These are phyloP conservation scores for Byasa hedistus DNA, from an alignment of 2,888 invertebrate genomes.

Conservation along the genomic window DNA sequence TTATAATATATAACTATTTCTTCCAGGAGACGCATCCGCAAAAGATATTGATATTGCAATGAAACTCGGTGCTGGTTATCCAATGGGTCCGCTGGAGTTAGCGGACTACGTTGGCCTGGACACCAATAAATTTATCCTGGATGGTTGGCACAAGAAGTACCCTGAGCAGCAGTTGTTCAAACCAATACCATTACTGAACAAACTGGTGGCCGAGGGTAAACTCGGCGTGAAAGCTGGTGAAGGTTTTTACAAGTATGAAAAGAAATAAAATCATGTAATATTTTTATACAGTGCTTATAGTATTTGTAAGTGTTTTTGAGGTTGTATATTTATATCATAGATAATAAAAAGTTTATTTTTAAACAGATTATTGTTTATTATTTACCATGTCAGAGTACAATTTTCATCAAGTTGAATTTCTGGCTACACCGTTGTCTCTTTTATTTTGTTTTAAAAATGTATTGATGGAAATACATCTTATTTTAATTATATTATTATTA, in stretches of 20 bases:
- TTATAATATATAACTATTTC: neutral
- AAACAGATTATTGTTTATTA: too few relatives aligned
- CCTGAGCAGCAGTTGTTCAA: constrained; percentile 59
- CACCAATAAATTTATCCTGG: constrained; percentile 86
- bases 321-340: constrained; percentile 18
- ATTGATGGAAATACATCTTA: too few relatives aligned
- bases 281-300: neutral
- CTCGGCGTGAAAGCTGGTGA: constrained; percentile 89
- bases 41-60: constrained; percentile 92
- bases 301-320: constrained; percentile 10
- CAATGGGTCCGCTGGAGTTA: constrained; percentile 94
- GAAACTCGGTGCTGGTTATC: constrained; percentile 93
- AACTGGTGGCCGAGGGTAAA: constrained; percentile 88
- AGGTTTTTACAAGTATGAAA: constrained; percentile 88
- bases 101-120: constrained; percentile 92
- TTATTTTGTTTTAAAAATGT: too few relatives aligned
- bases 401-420: too few relatives aligned
- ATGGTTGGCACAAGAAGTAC: constrained; percentile 86
- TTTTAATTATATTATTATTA: too few relatives aligned
- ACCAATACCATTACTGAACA: constrained; percentile 77
- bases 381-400: too few relatives aligned
- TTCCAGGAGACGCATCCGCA: constrained; percentile 83
- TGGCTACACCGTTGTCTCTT: too few relatives aligned
- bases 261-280: constrained; percentile 46
- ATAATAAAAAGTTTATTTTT: constrained; percentile 25